Percentiles rank a stretch among this genome's conserved stretches.
phyloP scores from a whole-genome alignment of 2,888 invertebrate species.

The Drosophila limbata region DNA sequence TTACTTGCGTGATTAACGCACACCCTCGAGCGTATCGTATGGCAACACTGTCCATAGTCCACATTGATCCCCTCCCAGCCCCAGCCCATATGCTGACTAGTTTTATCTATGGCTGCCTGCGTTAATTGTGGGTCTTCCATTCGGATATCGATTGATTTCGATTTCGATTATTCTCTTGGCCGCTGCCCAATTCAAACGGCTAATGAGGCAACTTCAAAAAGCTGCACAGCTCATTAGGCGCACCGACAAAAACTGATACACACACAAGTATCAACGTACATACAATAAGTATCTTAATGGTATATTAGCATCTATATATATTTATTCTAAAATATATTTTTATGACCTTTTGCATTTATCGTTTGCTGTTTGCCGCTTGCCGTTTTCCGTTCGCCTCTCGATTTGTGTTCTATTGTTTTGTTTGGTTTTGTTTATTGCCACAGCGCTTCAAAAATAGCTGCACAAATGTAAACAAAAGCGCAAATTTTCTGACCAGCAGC shows the following conservation, averaged over 20 bases:
- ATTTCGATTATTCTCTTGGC: constrained; percentile 18
- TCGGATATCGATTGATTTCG: constrained; percentile 68
- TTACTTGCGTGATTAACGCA: constrained; percentile 78
- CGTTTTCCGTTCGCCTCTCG: constrained; percentile 27
- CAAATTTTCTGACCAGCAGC: constrained; percentile 65
- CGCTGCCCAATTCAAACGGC: constrained; percentile 33
- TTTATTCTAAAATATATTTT: constrained; percentile 23
- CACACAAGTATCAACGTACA: not conserved
- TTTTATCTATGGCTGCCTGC: constrained; percentile 77
- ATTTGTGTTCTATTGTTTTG: constrained; percentile 56
- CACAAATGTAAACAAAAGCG: constrained; percentile 79
- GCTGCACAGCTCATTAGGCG: constrained; percentile 71
- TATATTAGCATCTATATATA: constrained; percentile 12
- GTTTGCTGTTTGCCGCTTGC: constrained; percentile 4
- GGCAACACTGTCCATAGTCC: not conserved
- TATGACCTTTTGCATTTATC: constrained; percentile 52
- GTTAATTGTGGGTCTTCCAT: constrained; percentile 78
- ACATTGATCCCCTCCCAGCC: not conserved
- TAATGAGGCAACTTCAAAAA: constrained; percentile 68
- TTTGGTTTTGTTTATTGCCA: constrained; percentile 73
- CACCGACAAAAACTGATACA: constrained; percentile 13
- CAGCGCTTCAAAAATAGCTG: constrained; percentile 76
- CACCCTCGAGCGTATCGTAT: constrained; percentile 64
- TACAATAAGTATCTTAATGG: not conserved
- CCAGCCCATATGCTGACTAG: constrained; percentile 17